Evolutionary conservation across 2,113 vertebrate species (phyloP), one percentile per base, ranked within the genome.

Genomic region (Carlito syrichta): DNA sequence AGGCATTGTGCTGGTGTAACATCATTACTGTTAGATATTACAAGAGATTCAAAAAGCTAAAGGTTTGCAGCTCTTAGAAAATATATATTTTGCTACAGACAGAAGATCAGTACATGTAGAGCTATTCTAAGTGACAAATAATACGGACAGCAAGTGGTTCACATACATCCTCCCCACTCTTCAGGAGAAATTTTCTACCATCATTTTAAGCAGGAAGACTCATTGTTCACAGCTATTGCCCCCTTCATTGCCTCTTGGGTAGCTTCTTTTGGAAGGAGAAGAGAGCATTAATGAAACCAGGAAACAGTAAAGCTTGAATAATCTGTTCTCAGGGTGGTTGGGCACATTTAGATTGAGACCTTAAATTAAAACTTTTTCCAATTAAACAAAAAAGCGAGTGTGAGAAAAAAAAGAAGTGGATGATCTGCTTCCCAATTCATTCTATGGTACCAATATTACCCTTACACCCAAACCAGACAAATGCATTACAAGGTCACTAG

Each of bases 191-290:
- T 87, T 93, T 93, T 86, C 60, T 40, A 79, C 92, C 74, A 79
- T 87, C 38, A 93, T 86, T 87, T 94, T 87, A 94, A 94, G 71
- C 92, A 87, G 52, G 20, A 71, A 81, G 52, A 71, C 43, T 87
- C 84, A 81, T 71, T 81, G 74, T 94, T 81, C 84, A 71, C 35
- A 38, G 60, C 25, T 60, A 71, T n/a, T 60, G 17, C 35, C 62
- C 11, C 43, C 74, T 87, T 17, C 40, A 71, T 50, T 87, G 52
- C 12, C 71, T 87, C 74, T 93, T 87, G 25, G 54, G 40, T 30
- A 60, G 62, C 32, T 81, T 60, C 74, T 81, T 87, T 87, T 69
- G 63, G 74, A 79, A 60, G 50, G 35, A 87, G 74, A 94, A 73
- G 25, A 87, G 84, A 40, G 52, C 43, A 71, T 50, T 94, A 94